Conservation (phyloP, 2,113 vertebrate genomes). For the Plestiodon gilberti region DNA sequence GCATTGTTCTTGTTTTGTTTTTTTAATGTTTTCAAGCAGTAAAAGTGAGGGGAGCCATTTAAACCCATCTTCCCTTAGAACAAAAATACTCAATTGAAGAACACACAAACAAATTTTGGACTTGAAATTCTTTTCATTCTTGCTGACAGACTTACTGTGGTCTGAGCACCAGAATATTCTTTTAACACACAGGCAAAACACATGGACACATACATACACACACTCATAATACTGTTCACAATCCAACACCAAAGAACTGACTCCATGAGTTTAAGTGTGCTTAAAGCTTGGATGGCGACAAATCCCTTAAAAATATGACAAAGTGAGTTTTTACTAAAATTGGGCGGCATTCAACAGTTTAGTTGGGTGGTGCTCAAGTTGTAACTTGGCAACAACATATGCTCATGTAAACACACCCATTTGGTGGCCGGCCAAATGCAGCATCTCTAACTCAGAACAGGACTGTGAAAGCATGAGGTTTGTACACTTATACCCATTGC, state of each 20-base stretch:
- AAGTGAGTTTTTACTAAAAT: neutral
- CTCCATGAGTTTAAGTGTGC: neutral
- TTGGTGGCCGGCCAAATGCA: slow-evolving; percentile 40
- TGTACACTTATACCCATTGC: neutral
- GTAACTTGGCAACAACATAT: slow-evolving; percentile 61
- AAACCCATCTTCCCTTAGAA: neutral
- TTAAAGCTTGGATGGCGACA: neutral
- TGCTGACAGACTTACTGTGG: neutral
- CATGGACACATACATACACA: slow-evolving; percentile 1
- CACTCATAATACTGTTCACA: neutral
- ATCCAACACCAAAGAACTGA: neutral
- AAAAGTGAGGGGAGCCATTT: slow-evolving; percentile 32
- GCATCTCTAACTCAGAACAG: slow-evolving; percentile 70
- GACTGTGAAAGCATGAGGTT: slow-evolving; percentile 52
- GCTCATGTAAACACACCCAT: slow-evolving; percentile 61
- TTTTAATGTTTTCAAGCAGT: neutral
- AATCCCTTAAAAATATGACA: neutral
- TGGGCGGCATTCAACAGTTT: neutral
- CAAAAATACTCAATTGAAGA: slow-evolving; percentile 3
- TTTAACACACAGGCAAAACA: slow-evolving; percentile 22
- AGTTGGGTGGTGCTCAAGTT: slow-evolving; percentile 31
- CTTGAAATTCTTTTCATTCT: neutral
- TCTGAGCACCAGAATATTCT: neutral
- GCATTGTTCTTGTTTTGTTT: neutral
- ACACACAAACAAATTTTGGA: neutral